These are phyloP conservation scores for Drosophila flavopinicola DNA, from an alignment of 2,888 invertebrate genomes.

Conservation along the genomic window DNA sequence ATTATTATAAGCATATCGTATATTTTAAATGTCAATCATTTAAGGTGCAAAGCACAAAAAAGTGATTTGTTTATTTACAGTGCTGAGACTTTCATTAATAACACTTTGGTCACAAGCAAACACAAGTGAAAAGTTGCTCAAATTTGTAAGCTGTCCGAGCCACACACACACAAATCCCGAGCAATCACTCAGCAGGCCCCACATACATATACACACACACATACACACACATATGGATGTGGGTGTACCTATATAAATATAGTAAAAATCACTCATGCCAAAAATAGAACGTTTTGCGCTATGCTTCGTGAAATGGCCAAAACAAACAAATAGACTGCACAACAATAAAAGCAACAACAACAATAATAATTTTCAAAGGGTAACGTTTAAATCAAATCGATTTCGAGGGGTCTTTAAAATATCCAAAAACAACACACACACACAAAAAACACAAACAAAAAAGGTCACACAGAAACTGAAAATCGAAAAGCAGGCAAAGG, in stretches of 20 bases:
- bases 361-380: constrained; percentile 49
- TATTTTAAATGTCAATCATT: constrained; percentile 29
- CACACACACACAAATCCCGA: constrained; percentile 47
- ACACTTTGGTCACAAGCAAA: constrained; percentile 31
- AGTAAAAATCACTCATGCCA: constrained; percentile 75
- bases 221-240: constrained; percentile 1
- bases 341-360: constrained; percentile 36
- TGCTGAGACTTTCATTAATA: constrained; percentile 39
- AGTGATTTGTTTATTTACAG: constrained; percentile 22
- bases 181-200: constrained; percentile 69
- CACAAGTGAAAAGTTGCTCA: constrained; percentile 53
- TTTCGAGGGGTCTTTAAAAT: constrained; percentile 71
- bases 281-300: constrained; percentile 61
- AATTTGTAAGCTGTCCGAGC: constrained; percentile 50
- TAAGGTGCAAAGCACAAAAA: constrained; percentile 1
- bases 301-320: constrained; percentile 65
- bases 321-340: constrained; percentile 69
- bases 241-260: constrained; percentile 20
- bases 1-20: not conserved
- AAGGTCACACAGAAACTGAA: constrained; percentile 53
- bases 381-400: constrained; percentile 79
- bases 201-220: constrained; percentile 11
- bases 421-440: constrained; percentile 18
- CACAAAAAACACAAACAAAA: constrained; percentile 20
- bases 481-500: constrained; percentile 68